phyloP scores from a whole-genome alignment of 2,113 vertebrate species.

The Sus scrofa region T2T-Sscrofa CM000817.6:164944501-164945000 shows the following conservation, averaged over 20 bases:
- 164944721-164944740: conserved; percentile 33
- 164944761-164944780: background rate
- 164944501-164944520: conserved; percentile 51
- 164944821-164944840: conserved; percentile 28
- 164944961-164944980: background rate
- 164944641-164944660: background rate
- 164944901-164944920: background rate
- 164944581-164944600: background rate
- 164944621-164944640: background rate
- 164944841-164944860: conserved; percentile 7
- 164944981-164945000: background rate
- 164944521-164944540: background rate
- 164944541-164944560: background rate
- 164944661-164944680: conserved; percentile 16
- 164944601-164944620: background rate
- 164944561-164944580: background rate
- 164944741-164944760: conserved; percentile 2
- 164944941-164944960: conserved; percentile 38
- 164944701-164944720: conserved; percentile 27
- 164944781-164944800: background rate
- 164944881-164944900: conserved; percentile 25
- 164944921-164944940: background rate
- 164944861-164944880: conserved; percentile 19
- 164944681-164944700: conserved; percentile 16
- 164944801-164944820: conserved; percentile 1